phyloP scores from a whole-genome alignment of 1,140 invertebrate genomes.

The Trialeurodes vaporariorum region DNA sequence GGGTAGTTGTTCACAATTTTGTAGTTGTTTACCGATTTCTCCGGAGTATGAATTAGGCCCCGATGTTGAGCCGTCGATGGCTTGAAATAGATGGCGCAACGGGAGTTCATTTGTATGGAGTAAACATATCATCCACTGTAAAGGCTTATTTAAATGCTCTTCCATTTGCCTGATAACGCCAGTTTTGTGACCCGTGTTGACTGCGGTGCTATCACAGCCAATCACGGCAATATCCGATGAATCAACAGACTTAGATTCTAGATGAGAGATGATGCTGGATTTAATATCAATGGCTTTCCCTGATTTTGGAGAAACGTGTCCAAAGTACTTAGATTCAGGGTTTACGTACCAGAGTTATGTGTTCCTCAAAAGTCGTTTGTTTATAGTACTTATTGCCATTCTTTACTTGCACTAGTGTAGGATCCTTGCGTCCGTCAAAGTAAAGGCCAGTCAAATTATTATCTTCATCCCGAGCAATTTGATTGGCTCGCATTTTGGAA shows the following conservation, averaged over 20 bases:
- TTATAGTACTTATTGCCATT: not conserved
- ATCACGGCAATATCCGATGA: not conserved
- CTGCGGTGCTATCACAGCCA: not conserved
- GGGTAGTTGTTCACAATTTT: not conserved
- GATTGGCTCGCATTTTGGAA: not conserved
- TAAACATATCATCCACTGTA: slow-evolving; percentile 4
- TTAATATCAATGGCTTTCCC: not conserved
- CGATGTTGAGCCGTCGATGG: not conserved
- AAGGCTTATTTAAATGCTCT: not conserved
- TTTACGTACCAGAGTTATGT: not conserved
- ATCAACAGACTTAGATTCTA: not conserved
- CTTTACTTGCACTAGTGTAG: not conserved
- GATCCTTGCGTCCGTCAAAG: not conserved
- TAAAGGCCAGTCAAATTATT: not conserved
- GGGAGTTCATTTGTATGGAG: slow-evolving; percentile 2
- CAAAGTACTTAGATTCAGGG: not conserved
- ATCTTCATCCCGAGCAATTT: not conserved
- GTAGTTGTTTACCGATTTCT: not conserved
- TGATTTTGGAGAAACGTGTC: not conserved
- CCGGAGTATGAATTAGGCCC: not conserved
- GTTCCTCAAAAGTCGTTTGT: not conserved
- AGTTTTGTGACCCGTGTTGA: slow-evolving; percentile 2
- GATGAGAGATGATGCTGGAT: not conserved
- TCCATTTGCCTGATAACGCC: slow-evolving; percentile 1
- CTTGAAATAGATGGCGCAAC: not conserved